Base-by-base conservation (phyloP, 2,888 invertebrate genomes). In the Drosophila nr. perissopoda region DNA sequence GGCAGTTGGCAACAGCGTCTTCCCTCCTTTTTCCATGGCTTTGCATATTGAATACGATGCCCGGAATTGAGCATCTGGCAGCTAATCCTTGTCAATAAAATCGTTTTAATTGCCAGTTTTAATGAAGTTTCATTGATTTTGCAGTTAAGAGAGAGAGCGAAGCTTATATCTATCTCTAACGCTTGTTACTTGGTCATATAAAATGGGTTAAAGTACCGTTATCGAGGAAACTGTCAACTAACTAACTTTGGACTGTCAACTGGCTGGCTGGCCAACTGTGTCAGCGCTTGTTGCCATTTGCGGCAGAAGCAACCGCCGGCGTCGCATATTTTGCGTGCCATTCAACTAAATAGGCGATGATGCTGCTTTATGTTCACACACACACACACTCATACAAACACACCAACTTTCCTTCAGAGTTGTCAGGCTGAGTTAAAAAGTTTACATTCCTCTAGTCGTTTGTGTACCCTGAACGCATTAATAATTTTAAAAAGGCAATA, bases 141-240 rank as follows among this genome's bases (percentile, higher is more conserved):
- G 21, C 49, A 64, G 48, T 21, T 58, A 33, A 31, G 33, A 31
- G 31, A 33, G 33, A 38, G 11, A 58, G 34, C 18, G 33, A 16
- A 33, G 27, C 42, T 45, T 36, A 53, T 36, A 34, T 52, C 2
- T 27, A 13, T 3, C 18, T 21, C 21, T 25, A 45, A 45, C 34
- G 40, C 34, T 66, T 16, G 33, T 13, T 7, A 29, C 36, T 52
- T 40, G 45, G 6, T 18, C 29, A 34, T 38, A 36, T 29, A 25
- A 83, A 83, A 66, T 83, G 72, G 70, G 83, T 83, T 83, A 75
- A 63, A 79, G 69, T 67, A 82, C 81, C 81, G 81, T 70, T 73
- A 80, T 42, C n/a, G 49, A 34, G 48, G 31, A n/a, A 70, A 58
- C 54, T 21, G 42, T 34, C 54, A 67, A 51, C 57, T 52, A 58